These are phyloP conservation scores for Drosophila yakuba DNA, from an alignment of 1,140 invertebrate species.

Conservation along the genomic window DNA sequence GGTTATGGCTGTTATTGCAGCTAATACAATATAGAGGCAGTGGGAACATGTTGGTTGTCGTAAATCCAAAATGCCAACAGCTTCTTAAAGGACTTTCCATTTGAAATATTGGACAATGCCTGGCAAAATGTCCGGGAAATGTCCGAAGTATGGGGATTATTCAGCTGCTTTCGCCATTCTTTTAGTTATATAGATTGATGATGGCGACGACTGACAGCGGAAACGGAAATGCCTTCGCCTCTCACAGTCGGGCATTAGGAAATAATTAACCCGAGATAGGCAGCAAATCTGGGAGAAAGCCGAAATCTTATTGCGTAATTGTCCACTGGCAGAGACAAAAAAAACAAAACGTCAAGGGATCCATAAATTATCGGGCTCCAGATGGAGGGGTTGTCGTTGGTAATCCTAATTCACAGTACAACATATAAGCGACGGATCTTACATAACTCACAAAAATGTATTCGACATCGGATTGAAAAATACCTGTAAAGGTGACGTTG, in stretches of 20 bases:
- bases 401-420: slow-evolving; percentile 3
- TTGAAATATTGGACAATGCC: slow-evolving; percentile 34
- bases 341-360: slow-evolving; percentile 16
- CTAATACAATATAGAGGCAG: slow-evolving; percentile 51
- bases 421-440: too few species aligned
- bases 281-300: slow-evolving; percentile 47
- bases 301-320: slow-evolving; percentile 73
- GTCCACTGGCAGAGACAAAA: slow-evolving; percentile 63
- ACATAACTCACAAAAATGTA: neutral
- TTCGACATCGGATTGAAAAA: too few species aligned
- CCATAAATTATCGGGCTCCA: slow-evolving; percentile 23
- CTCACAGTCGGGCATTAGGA: slow-evolving; percentile 59
- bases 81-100: slow-evolving; percentile 54
- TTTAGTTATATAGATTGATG: slow-evolving; percentile 70
- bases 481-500: too few species aligned
- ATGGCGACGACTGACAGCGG: slow-evolving; percentile 60
- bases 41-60: slow-evolving; percentile 41
- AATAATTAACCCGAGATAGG: slow-evolving; percentile 68
- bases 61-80: slow-evolving; percentile 62
- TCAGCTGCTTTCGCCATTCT: slow-evolving; percentile 1
- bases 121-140: neutral
- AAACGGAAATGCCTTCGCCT: slow-evolving; percentile 66
- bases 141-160: neutral
- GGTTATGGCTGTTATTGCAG: slow-evolving; percentile 56
- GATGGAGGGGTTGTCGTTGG: neutral